Conservation (phyloP, 2,797 vertebrate genomes). For the Clarias platycephalus region DNA sequence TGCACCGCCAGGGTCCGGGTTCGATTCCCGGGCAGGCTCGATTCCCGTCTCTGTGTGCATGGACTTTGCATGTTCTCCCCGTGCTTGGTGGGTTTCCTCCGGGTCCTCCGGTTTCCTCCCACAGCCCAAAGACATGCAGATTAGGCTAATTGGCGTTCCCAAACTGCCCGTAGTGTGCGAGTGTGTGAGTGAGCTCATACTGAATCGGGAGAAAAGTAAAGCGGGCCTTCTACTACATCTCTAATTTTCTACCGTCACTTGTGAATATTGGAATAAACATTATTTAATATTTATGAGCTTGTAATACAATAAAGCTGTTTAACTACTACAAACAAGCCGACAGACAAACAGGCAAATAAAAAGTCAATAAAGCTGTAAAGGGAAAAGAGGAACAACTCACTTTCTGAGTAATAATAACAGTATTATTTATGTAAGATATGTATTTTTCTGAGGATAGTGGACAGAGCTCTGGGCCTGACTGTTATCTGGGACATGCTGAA, state of each 20-base stretch:
- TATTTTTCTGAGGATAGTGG: neutral
- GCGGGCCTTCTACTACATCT: neutral
- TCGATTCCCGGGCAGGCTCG: too few species aligned
- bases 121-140: too few species aligned
- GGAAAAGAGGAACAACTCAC: neutral
- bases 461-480: neutral
- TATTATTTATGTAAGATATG: too few species aligned
- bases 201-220: neutral
- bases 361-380: too few species aligned
- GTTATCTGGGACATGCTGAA: constrained; percentile 35
- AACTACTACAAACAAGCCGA: neutral
- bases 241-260: neutral
- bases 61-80: too few species aligned
- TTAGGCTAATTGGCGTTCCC: too few species aligned
- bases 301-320: neutral
- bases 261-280: neutral
- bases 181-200: neutral
- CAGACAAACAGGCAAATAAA: neutral
- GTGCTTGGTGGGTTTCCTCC: too few species aligned
- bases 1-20: too few species aligned
- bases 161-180: too few species aligned
- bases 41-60: too few species aligned
- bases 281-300: neutral
- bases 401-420: neutral
- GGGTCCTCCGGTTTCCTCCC: too few species aligned